phyloP scores from a whole-genome alignment of 1,140 invertebrate species.

The Bombus fervidus region DNA sequence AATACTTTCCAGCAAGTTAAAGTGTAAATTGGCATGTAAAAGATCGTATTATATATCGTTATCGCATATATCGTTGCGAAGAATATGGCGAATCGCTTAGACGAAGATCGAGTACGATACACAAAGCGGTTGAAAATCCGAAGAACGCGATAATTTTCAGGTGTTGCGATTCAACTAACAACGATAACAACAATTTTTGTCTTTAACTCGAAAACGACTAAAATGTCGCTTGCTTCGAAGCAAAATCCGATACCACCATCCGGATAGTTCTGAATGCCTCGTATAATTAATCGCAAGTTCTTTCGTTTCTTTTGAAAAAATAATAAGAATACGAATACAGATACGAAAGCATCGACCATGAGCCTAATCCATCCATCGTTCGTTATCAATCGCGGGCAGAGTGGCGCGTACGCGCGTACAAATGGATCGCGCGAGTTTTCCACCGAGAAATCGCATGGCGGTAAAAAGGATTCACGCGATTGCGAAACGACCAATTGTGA shows the following conservation, averaged over 20 bases:
- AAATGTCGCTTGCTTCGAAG: neutral
- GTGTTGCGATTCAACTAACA: neutral
- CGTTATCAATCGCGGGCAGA: too few relatives aligned
- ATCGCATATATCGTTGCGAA: too few relatives aligned
- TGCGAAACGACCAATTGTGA: constrained; percentile 58
- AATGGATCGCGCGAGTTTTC: constrained; percentile 12
- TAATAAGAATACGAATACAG: neutral
- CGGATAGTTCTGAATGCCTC: too few relatives aligned
- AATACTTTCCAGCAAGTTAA: too few relatives aligned
- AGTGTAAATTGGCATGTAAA: rapidly evolving
- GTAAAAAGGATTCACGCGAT: constrained; percentile 22
- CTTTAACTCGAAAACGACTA: neutral
- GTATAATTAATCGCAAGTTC: neutral
- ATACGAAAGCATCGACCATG: neutral
- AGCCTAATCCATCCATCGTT: too few relatives aligned
- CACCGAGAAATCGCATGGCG: neutral
- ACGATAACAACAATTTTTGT: neutral
- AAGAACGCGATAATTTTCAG: neutral
- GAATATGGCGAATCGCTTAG: too few relatives aligned
- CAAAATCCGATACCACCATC: too few relatives aligned
- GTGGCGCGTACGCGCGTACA: neutral
- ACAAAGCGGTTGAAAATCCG: neutral
- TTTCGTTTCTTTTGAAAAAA: neutral
- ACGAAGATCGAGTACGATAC: neutral
- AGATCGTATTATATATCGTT: too few relatives aligned